These are phyloP conservation scores for Tromatobia lineatoria DNA, from an alignment of 2,888 invertebrate genomes.

Conservation along the genomic window DNA sequence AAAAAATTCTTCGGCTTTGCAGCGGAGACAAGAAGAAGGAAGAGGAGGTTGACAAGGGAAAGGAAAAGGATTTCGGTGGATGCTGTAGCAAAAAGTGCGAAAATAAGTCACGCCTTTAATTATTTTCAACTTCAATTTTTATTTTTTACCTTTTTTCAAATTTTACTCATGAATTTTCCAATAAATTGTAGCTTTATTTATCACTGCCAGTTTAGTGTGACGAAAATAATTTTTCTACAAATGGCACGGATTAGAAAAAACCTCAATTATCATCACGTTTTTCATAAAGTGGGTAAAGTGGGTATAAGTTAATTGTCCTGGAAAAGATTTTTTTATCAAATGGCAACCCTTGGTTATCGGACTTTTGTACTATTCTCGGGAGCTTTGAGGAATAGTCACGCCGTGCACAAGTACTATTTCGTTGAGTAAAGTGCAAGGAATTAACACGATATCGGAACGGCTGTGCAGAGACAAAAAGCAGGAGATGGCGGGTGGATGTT, in stretches of 20 bases:
- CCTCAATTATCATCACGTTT: not conserved
- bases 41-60: conserved; percentile 55
- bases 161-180: not conserved
- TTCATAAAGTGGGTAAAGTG: not conserved
- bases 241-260: not conserved
- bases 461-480: conserved; percentile 77
- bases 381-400: not conserved
- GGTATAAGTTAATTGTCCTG: not conserved
- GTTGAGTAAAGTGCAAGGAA: conserved; percentile 9
- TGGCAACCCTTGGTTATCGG: not conserved
- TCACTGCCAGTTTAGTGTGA: not conserved
- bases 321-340: not conserved
- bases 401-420: not conserved
- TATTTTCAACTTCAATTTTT: not conserved
- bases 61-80: conserved; percentile 74
- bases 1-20: conserved; percentile 13
- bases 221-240: not conserved
- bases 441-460: conserved; percentile 71
- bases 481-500: conserved; percentile 72
- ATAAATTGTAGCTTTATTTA: not conserved
- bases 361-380: not conserved
- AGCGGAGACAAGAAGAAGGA: conserved; percentile 74
- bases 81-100: conserved; percentile 78
- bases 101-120: not conserved
- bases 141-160: not conserved